Percentiles rank a stretch among this genome's conserved stretches.
phyloP scores from a whole-genome alignment of 2,797 vertebrate genomes.

The Nyctibius grandis region DNA sequence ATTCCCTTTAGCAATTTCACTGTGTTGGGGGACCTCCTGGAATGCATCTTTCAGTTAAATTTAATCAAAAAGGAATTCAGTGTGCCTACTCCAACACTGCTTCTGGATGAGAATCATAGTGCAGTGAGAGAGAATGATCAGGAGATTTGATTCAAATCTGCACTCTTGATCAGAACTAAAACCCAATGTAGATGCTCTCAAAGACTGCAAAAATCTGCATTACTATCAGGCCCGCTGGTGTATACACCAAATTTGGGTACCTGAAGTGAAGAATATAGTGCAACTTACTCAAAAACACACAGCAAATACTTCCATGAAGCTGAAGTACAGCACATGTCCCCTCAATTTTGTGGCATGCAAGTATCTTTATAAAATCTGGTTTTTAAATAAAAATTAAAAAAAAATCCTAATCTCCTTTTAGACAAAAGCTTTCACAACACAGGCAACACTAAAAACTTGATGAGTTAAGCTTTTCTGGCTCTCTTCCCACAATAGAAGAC shows the following conservation, averaged over 20 bases:
- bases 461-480: conserved; percentile 58
- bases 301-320: conserved; percentile 41
- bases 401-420: neutral
- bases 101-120: neutral
- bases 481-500: conserved; percentile 38
- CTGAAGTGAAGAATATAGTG: neutral
- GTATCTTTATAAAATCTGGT: neutral
- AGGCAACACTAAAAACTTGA: conserved; percentile 35
- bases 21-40: neutral
- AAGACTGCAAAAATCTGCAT: neutral
- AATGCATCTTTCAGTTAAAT: neutral
- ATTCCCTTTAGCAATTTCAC: neutral
- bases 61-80: neutral
- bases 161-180: neutral
- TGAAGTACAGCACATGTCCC: neutral
- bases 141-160: neutral
- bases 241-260: neutral
- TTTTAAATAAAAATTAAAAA: conserved; percentile 14
- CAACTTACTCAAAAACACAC: neutral
- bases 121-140: neutral
- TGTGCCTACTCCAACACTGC: neutral
- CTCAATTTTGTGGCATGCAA: neutral
- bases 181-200: neutral
- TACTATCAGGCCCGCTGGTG: neutral
- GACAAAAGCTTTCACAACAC: conserved; percentile 43